Evolutionary conservation across 2,113 vertebrate species (phyloP), one percentile per base, ranked within the genome.

Genomic region (Benitochromis conjunctus): DNA sequence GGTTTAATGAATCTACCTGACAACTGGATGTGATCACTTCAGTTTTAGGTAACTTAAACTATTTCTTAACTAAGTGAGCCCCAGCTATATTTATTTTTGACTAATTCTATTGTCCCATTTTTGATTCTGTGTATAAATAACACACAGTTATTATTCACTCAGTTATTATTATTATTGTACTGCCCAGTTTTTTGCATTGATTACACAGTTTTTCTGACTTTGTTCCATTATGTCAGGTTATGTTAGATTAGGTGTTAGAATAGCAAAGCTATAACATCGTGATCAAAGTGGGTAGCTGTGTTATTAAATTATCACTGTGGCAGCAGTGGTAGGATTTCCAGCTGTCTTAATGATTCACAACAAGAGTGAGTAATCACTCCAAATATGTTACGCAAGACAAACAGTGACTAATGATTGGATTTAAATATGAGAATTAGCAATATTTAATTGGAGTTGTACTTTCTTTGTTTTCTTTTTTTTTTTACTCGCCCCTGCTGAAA

Each of bases 301-400:
- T 76, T 51, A 76, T 19, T 76, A 26, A 48, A 48, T 48, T 18
- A 48, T 29, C 66, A 74, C 26, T 12, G 24, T 29, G 46, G 43
- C 19, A 51, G 24, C 69, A 76, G 21, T 31, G 71, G 10, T 76
- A 76, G 69, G 46, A 48, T 74, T 51, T 74, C 69, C 43, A 74
- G 43, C 43, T 74, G 69, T 51, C 69, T 74, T 74, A 48, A 74
- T 74, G 69, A 76, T 31, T 76, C 43, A 51, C 26, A 31, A 76
- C 71, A 76, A 76, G 43, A 53, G 26, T 53, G 16, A 76, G 71
- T 76, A 53, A 76, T 76, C 46, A 53, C 6, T 76, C 26, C 26
- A 76, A 76, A 53, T 34, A 53, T 76, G 43, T 19, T 76, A 76
- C 4, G 6, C 46, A 76, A 31, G 26, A 29, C 46, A 51, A 76